A percentile compares a stretch with the other conserved stretches of the same genome.
phyloP scores from a whole-genome alignment of 2,888 invertebrate genomes.

The Drosophila pseudotakahashii region DNA sequence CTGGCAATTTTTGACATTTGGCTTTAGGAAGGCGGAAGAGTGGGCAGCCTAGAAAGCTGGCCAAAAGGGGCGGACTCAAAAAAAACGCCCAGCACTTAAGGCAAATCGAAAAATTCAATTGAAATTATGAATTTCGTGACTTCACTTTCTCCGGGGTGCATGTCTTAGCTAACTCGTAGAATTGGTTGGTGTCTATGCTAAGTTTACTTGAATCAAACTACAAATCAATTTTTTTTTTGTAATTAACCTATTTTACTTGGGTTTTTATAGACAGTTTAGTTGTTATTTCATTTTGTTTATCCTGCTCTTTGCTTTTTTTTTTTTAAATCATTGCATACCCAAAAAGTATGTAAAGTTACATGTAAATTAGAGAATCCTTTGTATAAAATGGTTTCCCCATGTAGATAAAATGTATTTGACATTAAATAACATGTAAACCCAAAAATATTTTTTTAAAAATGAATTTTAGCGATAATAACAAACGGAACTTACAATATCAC shows the following conservation, averaged over 20 bases:
- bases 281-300: no score
- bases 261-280: neutral
- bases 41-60: constrained; percentile 14
- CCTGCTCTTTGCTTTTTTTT: no score
- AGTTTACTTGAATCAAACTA: neutral
- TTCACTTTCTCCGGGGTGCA: constrained; percentile 23
- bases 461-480: no score
- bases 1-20: constrained; percentile 15
- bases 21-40: constrained; percentile 12
- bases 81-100: constrained; percentile 31
- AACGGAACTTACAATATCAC: no score
- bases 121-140: constrained; percentile 20
- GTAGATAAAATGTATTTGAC: neutral
- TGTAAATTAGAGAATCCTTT: neutral
- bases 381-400: neutral
- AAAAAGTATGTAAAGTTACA: neutral
- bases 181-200: constrained; percentile 5
- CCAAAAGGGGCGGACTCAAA: constrained; percentile 26
- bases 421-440: neutral
- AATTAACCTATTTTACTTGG: no score
- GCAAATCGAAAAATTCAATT: constrained; percentile 25
- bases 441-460: no score
- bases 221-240: no score
- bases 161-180: neutral
- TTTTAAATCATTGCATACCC: no score